Percentiles rank a stretch among this genome's conserved stretches.
Conservation (phyloP, 2,797 vertebrate genomes). For the Enteromius thamalakanensis region DNA sequence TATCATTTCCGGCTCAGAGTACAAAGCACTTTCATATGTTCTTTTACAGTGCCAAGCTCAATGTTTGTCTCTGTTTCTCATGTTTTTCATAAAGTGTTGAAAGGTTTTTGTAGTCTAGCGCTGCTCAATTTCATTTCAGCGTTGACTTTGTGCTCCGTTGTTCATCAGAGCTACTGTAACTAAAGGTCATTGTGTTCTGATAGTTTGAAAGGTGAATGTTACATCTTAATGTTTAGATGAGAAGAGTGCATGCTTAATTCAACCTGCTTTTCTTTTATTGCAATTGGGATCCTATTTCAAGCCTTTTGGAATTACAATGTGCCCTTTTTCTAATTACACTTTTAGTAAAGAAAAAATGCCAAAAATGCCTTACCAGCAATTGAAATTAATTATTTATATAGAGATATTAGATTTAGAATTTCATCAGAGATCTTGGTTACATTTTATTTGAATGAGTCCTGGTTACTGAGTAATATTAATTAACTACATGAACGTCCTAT, state of each 20-base stretch:
- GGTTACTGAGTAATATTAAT: too few species aligned
- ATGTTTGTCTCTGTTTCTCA: conserved; percentile 49
- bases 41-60: conserved; percentile 45
- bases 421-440: neutral
- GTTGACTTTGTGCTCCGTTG: conserved; percentile 16
- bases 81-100: conserved; percentile 14
- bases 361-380: neutral
- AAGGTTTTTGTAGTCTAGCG: conserved; percentile 9
- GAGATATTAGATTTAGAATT: neutral
- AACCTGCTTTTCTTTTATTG: neutral
- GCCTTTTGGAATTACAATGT: neutral
- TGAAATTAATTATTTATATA: neutral
- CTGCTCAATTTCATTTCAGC: neutral
- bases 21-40: conserved; percentile 49
- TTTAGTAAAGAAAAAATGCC: neutral
- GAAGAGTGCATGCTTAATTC: neutral
- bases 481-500: too few species aligned
- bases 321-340: neutral
- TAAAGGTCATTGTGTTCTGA: conserved; percentile 2
- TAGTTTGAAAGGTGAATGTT: conserved; percentile 7
- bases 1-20: conserved; percentile 53
- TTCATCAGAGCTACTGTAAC: neutral
- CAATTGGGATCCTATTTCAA: neutral
- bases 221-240: neutral
- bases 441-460: too few species aligned